Percentiles rank a stretch among this genome's conserved stretches.
Conservation (phyloP, 2,113 vertebrate species). For the Menidia beryllina region DNA sequence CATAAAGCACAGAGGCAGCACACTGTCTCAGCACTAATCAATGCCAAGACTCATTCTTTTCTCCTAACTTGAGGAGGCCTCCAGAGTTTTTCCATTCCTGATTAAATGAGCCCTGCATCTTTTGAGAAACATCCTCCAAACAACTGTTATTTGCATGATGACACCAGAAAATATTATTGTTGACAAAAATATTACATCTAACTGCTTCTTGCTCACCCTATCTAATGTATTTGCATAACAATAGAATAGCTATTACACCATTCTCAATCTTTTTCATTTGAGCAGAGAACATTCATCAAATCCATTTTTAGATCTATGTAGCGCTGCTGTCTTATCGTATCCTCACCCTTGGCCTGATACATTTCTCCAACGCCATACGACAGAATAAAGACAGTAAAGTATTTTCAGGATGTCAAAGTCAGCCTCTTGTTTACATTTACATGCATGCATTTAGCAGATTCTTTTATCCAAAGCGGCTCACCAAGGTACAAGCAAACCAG, state of each 20-base stretch:
- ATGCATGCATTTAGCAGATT: no score
- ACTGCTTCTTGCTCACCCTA: not conserved
- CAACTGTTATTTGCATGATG: slow-evolving; percentile 48
- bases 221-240: slow-evolving; percentile 43
- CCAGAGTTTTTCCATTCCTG: slow-evolving; percentile 34
- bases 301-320: slow-evolving; percentile 65
- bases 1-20: slow-evolving; percentile 78
- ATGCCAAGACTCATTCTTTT: slow-evolving; percentile 75
- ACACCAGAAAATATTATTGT: slow-evolving; percentile 49
- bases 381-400: slow-evolving; percentile 54
- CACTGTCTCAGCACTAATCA: slow-evolving; percentile 75
- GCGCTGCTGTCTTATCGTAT: slow-evolving; percentile 63
- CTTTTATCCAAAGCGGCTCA: no score
- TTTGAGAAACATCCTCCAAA: slow-evolving; percentile 68
- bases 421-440: slow-evolving; percentile 72
- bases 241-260: slow-evolving; percentile 13
- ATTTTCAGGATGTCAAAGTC: slow-evolving; percentile 61
- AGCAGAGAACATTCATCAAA: slow-evolving; percentile 56
- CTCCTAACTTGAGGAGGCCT: slow-evolving; percentile 63
- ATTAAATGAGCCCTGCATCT: slow-evolving; percentile 57
- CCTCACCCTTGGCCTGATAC: slow-evolving; percentile 51
- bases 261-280: slow-evolving; percentile 44
- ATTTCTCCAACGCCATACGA: slow-evolving; percentile 63
- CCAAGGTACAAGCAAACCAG: no score
- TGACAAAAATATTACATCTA: slow-evolving; percentile 50